Evolutionary conservation across 1,140 invertebrate genomes (phyloP), one percentile per base, ranked within the genome.

Genomic region (Drosophila subpulchrella): DNA sequence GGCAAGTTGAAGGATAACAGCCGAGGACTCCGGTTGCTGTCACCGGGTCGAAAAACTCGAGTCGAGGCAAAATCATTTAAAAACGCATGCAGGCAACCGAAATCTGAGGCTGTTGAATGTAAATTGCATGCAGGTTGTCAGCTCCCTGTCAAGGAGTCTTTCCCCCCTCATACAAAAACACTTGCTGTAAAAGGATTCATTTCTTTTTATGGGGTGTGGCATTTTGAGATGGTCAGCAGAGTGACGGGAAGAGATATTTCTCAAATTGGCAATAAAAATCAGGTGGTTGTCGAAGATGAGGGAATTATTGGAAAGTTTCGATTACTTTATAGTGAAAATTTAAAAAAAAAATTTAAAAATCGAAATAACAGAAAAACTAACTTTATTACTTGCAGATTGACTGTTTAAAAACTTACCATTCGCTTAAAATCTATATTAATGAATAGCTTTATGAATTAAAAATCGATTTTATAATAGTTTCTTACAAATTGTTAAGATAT

Each of bases 111-210:
- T 70, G 67, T 32, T 44, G 65, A 41, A 70, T 71, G 67, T 55
- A 71, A 71, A 71, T 70, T 71, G 70, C 62, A 76, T 76, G 72
- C 72, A 76, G 73, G 61, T 67, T 76, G 73, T 76, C 73, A 76
- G 34, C 54, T 44, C n/a, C 38, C 55, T 67, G 72, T 67, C 61
- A 48, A 41, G 65, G 24, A 67, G 20, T 59, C 72, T 54, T 75
- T 67, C 20, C 15, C 39, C 27, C 30, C 15, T 32, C 15, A 11
- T 12, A 46, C 12, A 39, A 34, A 54, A 24, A 20, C 36, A 17
- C 13, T 34, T 17, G 13, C 36, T 30, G 27, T 2, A 8, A 13
- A 27, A 34, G 44, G 44, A 71, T 20, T 20, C 12, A 15, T 12
- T n/a, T 10, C 20, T 36, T 20, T 34, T 30, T 10, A 36, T 41